Percentiles rank a stretch among this genome's conserved stretches.
phyloP scores from a whole-genome alignment of 2,113 vertebrate species.

The Sylvia atricapilla region DNA sequence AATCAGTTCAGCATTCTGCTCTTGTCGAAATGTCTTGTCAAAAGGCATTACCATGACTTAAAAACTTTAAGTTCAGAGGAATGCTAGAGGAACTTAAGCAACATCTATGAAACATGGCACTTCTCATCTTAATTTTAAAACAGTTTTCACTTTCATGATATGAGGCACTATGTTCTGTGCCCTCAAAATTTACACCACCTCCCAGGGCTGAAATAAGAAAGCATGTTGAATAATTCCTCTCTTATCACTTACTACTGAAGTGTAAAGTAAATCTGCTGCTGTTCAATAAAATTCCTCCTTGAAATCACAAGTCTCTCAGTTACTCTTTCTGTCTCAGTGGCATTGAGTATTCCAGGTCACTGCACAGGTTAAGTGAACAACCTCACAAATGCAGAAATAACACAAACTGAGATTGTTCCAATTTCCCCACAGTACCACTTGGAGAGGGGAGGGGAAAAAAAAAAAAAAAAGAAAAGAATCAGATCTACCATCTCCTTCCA shows the following conservation, averaged over 20 bases:
- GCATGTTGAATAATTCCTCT: slow-evolving; percentile 39
- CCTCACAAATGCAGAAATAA: slow-evolving; percentile 71
- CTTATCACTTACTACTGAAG: slow-evolving; percentile 31
- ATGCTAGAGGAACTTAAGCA: not conserved
- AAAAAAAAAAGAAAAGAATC: slow-evolving; percentile 3
- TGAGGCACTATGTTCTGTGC: not conserved
- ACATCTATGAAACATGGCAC: not conserved
- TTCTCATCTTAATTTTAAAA: slow-evolving; percentile 39
- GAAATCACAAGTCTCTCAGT: slow-evolving; percentile 44
- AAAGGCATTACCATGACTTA: not conserved
- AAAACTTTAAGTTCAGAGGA: not conserved
- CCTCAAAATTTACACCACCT: not conserved
- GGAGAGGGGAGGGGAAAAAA: not conserved
- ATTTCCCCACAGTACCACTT: slow-evolving; percentile 49
- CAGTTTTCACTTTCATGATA: slow-evolving; percentile 1
- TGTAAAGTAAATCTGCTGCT: slow-evolving; percentile 61
- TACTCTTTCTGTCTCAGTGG: slow-evolving; percentile 54
- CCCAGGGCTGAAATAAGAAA: slow-evolving; percentile 9
- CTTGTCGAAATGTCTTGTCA: slow-evolving; percentile 5
- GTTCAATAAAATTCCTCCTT: slow-evolving; percentile 52
- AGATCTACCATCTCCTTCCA: not conserved
- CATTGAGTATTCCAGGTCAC: slow-evolving; percentile 70
- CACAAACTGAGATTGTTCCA: slow-evolving; percentile 58
- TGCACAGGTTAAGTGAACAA: slow-evolving; percentile 75
- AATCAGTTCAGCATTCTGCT: slow-evolving; percentile 27